A percentile compares a stretch with the other conserved stretches of the same genome.
These are phyloP conservation scores for Protodeltote pygarga DNA, from an alignment of 2,888 invertebrate species.

Conservation along the genomic window DNA sequence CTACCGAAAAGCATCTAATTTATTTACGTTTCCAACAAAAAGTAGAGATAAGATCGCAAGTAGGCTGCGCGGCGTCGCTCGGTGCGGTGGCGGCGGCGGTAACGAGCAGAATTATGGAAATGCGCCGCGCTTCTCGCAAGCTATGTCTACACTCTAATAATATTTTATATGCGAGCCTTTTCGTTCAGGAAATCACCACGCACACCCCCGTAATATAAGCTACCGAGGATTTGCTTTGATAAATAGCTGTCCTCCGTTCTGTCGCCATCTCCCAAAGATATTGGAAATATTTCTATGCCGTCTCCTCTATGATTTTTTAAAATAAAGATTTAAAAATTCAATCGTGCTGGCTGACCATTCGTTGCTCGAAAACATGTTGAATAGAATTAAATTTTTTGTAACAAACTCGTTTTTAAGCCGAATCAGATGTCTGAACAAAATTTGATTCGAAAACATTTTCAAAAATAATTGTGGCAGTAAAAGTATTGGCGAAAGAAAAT, in stretches of 20 bases:
- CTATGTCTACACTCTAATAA: constrained; percentile 49
- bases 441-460: constrained; percentile 27
- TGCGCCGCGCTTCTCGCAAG: constrained; percentile 53
- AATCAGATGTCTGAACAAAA: constrained; percentile 24
- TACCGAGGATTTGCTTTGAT: constrained; percentile 58
- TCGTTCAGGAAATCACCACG: constrained; percentile 60
- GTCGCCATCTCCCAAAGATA: constrained; percentile 43
- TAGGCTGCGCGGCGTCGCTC: constrained; percentile 32
- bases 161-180: constrained; percentile 66
- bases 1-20: constrained; percentile 53
- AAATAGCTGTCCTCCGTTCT: constrained; percentile 56
- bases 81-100: constrained; percentile 52
- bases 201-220: constrained; percentile 52
- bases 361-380: constrained; percentile 21
- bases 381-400: constrained; percentile 34
- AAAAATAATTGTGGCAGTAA: constrained; percentile 45
- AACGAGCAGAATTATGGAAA: constrained; percentile 81
- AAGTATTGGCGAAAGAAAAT: constrained; percentile 34
- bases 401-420: constrained; percentile 19
- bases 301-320: constrained; percentile 45
- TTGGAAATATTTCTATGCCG: no score
- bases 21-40: constrained; percentile 60
- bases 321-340: constrained; percentile 49
- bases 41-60: constrained; percentile 62
- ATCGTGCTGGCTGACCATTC: constrained; percentile 38